A percentile compares a stretch with the other conserved stretches of the same genome.
These are phyloP conservation scores for Verasper variegatus DNA, from an alignment of 2,113 vertebrate species.

Conservation along the genomic window DNA sequence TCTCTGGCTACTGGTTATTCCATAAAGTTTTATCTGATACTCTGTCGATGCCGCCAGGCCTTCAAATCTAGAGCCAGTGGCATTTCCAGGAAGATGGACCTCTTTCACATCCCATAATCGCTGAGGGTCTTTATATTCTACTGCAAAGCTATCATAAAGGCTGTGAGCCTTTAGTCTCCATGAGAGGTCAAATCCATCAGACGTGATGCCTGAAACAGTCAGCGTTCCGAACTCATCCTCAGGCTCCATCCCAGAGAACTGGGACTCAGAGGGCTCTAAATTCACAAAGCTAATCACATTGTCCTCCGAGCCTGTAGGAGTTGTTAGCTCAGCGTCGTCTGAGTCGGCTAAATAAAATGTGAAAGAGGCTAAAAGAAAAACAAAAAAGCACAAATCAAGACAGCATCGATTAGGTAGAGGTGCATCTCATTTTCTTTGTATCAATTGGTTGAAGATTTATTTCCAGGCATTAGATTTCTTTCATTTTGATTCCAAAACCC, in stretches of 20 bases:
- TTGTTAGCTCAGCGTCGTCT: conserved; percentile 67
- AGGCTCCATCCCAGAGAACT: conserved; percentile 60
- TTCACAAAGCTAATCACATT: conserved; percentile 76
- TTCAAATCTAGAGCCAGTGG: conserved; percentile 62
- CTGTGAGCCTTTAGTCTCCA: conserved; percentile 58
- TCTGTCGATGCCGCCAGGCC: conserved; percentile 73
- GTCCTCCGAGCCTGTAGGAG: conserved; percentile 65
- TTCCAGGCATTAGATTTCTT: neutral
- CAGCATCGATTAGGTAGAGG: conserved; percentile 1
- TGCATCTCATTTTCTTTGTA: conserved; percentile 1
- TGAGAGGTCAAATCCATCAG: conserved; percentile 72
- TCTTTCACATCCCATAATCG: conserved; percentile 52
- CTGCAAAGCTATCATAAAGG: conserved; percentile 64
- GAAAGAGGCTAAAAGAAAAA: conserved; percentile 76
- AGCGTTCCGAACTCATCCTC: conserved; percentile 60
- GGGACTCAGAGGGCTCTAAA: conserved; percentile 65
- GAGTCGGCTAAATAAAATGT: conserved; percentile 78
- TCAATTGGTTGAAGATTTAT: neutral
- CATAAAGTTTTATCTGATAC: conserved; percentile 79
- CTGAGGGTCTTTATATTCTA: conserved; percentile 71
- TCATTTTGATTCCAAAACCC: neutral
- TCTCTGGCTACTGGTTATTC: conserved; percentile 70
- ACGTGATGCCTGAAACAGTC: conserved; percentile 64
- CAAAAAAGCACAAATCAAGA: conserved; percentile 61
- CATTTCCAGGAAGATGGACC: conserved; percentile 69